Evolutionary conservation across 2,797 vertebrate genomes (phyloP).

Genomic region (Acipenser oxyrinchus): DNA sequence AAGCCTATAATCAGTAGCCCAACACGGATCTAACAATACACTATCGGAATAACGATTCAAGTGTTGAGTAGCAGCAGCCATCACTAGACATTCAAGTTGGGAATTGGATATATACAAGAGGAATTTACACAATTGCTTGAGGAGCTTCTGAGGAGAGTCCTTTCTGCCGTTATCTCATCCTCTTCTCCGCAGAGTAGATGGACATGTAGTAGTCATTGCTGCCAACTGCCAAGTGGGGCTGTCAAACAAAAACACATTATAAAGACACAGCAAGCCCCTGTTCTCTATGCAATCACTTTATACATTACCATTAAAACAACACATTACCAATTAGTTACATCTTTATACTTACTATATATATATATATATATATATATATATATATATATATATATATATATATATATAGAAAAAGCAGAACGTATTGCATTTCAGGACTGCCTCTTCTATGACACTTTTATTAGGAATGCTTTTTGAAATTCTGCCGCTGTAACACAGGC

Average conservation of each 20-base stretch:
- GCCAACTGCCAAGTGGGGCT: constrained; percentile 93
- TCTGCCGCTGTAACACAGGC: too few relatives aligned
- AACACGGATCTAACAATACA: constrained; percentile 49
- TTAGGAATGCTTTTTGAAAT: too few relatives aligned
- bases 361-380: too few relatives aligned
- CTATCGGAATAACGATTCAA: constrained; percentile 31
- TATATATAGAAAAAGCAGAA: too few relatives aligned
- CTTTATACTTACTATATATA: too few relatives aligned
- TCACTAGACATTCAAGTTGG: constrained; percentile 74
- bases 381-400: too few relatives aligned
- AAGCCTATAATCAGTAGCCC: constrained; percentile 66
- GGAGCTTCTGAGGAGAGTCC: constrained; percentile 21
- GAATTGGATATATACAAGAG: constrained; percentile 76
- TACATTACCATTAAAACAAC: too few relatives aligned
- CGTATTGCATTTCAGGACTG: too few relatives aligned
- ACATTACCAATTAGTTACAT: too few relatives aligned
- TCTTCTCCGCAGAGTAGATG: constrained; percentile 95
- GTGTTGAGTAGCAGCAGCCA: constrained; percentile 71
- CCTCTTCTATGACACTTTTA: too few relatives aligned
- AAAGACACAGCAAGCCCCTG: too few relatives aligned
- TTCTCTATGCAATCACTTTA: too few relatives aligned
- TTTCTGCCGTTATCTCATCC: constrained; percentile 78
- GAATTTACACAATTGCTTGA: constrained; percentile 52
- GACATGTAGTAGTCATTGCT: constrained; percentile 99
- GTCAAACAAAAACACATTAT: constrained; percentile 12